phyloP scores from a whole-genome alignment of 92 coral and sea anemone species.

The Diadumene lineata region DNA sequence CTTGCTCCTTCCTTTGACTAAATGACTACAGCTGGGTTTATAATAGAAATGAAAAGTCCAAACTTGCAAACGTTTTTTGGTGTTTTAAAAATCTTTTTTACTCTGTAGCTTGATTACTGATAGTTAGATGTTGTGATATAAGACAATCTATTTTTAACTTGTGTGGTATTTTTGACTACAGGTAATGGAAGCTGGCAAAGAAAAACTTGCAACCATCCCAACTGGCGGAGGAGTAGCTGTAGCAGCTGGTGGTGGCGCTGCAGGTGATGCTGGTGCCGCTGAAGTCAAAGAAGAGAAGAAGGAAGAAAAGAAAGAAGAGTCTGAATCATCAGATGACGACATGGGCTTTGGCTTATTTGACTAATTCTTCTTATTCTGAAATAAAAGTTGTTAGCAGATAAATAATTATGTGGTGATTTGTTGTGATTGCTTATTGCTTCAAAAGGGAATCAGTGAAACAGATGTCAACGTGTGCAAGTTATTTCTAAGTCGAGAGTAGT shows the following conservation, averaged over 20 bases:
- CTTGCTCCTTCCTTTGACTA: no score
- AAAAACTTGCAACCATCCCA: slow-evolving; percentile 86
- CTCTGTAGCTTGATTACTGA: no score
- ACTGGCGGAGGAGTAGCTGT: slow-evolving; percentile 88
- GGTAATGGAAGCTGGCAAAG: slow-evolving; percentile 86
- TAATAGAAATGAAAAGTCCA: no score
- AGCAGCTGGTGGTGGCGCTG: slow-evolving; percentile 63
- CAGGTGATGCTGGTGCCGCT: slow-evolving; percentile 41
- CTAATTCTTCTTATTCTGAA: slow-evolving; percentile 35
- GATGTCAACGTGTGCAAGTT: no score
- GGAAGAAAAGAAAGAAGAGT: slow-evolving; percentile 81
- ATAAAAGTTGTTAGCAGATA: slow-evolving; percentile 10
- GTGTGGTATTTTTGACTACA: slow-evolving; percentile 10
- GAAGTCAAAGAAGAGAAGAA: slow-evolving; percentile 81
- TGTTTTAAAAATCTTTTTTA: no score
- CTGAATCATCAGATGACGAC: slow-evolving; percentile 93
- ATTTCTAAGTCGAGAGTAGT: no score
- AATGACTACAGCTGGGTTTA: no score
- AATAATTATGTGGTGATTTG: neutral
- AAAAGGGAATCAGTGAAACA: no score
- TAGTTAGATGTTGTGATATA: no score
- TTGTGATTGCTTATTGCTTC: no score
- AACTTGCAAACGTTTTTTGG: no score
- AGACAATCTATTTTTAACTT: neutral
- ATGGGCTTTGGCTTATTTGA: slow-evolving; percentile 99